Base-by-base conservation (phyloP, 1,140 invertebrate genomes). In the Laupala kohalensis region DNA sequence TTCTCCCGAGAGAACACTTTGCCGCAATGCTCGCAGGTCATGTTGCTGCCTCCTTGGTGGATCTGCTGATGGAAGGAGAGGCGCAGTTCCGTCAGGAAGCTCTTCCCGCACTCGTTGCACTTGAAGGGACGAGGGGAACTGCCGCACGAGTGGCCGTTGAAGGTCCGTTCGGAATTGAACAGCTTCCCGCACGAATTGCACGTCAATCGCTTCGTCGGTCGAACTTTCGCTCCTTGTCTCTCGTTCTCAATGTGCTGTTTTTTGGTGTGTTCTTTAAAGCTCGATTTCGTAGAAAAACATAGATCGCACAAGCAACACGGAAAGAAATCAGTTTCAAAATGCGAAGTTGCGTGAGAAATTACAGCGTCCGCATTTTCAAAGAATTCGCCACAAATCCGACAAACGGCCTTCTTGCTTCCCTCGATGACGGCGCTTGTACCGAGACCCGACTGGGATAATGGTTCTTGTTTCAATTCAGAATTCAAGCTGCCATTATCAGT, bases 221-320 rank as follows among this genome's bases (percentile, higher is more conserved):
- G 37, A 53, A 13, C 19, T 68, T 68, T 68, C 3, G 67, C n/a
- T 24, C 25, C 25, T 19, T 25, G 37, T 2, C 15, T n/a, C 29
- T 15, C 26, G 5, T 23, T 28, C 29, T 37, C 64, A 28, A 26
- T 23, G 13, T 70, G 28, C 23, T 73, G 72, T 9, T 70, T 62
- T 24, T 70, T 64, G 30, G 37, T 64, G 69, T 73, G 72, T 62
- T 63, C 65, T 13, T 37, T 23, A 12, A 70, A 53, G 29, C 69
- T 64, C 6, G 53, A 67, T 27, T 70, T 63, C 23, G 26, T 25
- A 62, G 62, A 37, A 28, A 73, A 73, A 70, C 62, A 65, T 28
- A 73, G 62, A 26, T 73, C 68, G 24, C 72, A 73, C 13, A 73
- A 15, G 19, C 53, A 64, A 62, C 72, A 73, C 1, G 72, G 72